Evolutionary conservation across 2,113 vertebrate genomes (phyloP).

Genomic region (Fukomys damarensis): DNA sequence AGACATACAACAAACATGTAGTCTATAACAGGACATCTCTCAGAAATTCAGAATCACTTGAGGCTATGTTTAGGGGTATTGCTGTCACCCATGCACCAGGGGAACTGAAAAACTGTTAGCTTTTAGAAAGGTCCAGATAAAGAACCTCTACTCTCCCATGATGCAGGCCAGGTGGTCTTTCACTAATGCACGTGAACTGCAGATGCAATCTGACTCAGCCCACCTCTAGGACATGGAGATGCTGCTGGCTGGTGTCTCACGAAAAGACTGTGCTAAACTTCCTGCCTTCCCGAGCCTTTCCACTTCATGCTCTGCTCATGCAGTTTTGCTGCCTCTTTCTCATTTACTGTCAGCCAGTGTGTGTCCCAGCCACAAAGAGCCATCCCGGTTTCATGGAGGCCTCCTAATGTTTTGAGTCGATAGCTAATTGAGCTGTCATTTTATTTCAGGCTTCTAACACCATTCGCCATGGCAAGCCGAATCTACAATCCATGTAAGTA

Average conservation of each 20-base stretch:
- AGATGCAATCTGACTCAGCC: not conserved
- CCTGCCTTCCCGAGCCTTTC: not conserved
- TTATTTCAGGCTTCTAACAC: not conserved
- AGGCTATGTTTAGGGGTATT: not conserved
- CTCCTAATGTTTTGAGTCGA: not conserved
- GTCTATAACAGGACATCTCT: not conserved
- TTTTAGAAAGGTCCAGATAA: constrained; percentile 10
- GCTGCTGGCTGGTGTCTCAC: not conserved
- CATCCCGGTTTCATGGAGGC: not conserved
- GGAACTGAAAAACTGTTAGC: not conserved
- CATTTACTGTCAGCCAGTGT: not conserved
- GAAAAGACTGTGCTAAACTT: not conserved
- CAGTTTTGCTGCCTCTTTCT: not conserved
- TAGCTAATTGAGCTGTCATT: not conserved
- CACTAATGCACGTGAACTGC: not conserved
- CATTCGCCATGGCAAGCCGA: not conserved
- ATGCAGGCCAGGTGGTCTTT: not conserved
- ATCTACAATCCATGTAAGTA: not conserved
- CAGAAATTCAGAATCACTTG: not conserved
- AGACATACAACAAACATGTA: not conserved
- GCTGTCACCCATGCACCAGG: not conserved
- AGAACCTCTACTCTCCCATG: not conserved
- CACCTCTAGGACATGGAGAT: not conserved
- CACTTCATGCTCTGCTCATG: not conserved
- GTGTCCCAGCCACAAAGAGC: not conserved